Percentiles rank a stretch among this genome's conserved stretches.
Conservation (phyloP, 2,113 vertebrate species). For the Antechinus stuartii region DNA sequence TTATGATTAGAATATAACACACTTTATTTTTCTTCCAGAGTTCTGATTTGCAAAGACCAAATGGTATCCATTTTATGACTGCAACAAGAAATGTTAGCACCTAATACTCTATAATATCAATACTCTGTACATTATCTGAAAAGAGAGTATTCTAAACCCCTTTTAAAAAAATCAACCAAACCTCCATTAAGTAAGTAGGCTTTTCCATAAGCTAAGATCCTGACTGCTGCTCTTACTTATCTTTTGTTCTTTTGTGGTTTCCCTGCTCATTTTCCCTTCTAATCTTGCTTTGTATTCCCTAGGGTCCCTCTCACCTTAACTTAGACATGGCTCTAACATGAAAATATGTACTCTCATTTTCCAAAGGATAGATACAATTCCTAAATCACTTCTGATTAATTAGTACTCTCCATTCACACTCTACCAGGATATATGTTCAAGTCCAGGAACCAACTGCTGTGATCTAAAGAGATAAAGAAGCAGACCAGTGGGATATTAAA, state of each 20-base stretch:
- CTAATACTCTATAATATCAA: neutral
- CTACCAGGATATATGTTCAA: neutral
- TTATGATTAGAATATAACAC: neutral
- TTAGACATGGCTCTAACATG: conserved; percentile 27
- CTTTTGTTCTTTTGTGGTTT: neutral
- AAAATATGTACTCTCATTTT: conserved; percentile 1
- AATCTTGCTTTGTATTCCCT: neutral
- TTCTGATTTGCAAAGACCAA: neutral
- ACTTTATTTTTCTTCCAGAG: neutral
- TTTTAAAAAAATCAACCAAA: conserved; percentile 24
- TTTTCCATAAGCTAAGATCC: neutral
- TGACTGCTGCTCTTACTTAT: neutral
- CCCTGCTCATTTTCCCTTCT: neutral
- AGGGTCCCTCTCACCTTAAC: neutral
- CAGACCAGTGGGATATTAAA: neutral
- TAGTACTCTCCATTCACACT: neutral
- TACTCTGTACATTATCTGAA: neutral
- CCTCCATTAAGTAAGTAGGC: neutral
- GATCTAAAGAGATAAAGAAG: neutral
- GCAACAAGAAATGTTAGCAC: neutral
- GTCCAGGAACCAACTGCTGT: neutral
- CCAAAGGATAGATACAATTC: conserved; percentile 1
- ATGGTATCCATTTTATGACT: neutral
- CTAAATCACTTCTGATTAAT: conserved; percentile 6
- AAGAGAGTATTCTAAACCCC: conserved; percentile 34